Base-by-base conservation (phyloP, 2,113 vertebrate genomes). In the Passer montanus region DNA sequence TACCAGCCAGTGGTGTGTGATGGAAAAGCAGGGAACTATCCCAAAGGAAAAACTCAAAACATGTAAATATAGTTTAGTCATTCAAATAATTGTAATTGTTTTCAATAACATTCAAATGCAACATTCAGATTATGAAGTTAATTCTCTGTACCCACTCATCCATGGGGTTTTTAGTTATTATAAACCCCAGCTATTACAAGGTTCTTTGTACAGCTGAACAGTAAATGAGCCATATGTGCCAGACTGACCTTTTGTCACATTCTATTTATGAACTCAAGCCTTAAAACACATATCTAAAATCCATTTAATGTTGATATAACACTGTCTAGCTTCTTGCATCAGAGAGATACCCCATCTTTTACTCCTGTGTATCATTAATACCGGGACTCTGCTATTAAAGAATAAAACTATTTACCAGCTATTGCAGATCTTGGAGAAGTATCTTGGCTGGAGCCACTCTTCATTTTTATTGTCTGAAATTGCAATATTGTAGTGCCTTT, bases 61-160 rank as follows among this genome's bases (percentile, higher is more conserved):
- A 95, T 69, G 78, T 90, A 95, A 95, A 95, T 87, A 91, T 11
- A 76, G 28, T 66, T 81, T 43, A 77, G 87, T 43, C 49, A 80
- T 68, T 95, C 74, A 94, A 89, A 82, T 93, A 93, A 91, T 95
- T 84, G 8, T 55, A 78, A 87, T 85, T 90, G 70, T 94, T 90
- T 95, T 85, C 84, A 83, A 47, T 93, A 87, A 62, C 74, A 76
- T 39, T 91, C 28, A 90, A 63, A 95, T 47, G 35, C 63, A 84
- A 43, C 64, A 46, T 77, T 77, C 59, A 46, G 73, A 95, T 95
- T 46, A 94, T 56, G 59, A 76, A 84, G 94, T 80, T 87, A 85
- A 79, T 94, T 93, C 81, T 75, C 70, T 56, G 67, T 69, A 76
- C 37, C 33, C 81, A 73, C 53, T 85, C 78, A 94, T 69, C 74